Evolutionary conservation across 2,888 invertebrate species (phyloP), one percentile per base, ranked within the genome.

Genomic region (Balanococcus diminutus): DNA sequence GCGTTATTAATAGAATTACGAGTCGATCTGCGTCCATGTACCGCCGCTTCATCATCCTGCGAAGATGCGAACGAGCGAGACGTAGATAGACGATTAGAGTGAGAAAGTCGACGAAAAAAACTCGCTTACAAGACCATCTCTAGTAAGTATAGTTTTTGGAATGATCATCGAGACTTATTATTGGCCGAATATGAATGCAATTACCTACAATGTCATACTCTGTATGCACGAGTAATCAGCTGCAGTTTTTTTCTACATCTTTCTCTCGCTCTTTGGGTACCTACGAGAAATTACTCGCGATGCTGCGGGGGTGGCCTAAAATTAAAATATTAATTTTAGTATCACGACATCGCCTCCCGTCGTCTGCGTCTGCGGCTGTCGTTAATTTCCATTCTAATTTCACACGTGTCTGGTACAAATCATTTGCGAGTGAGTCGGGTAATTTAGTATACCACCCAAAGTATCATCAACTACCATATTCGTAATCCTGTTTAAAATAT

Each of bases 401-500:
- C 75, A 75, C 75, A 75, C 75, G 75, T 75, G 75, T 75, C 75
- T 75, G 32, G 75, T 36, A 75, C 75, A 75, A 75, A 75, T 75
- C 75, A 75, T 75, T 75, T 75, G 75, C 75, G 75, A 75, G 75
- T 16, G 61, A 75, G 32, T 19, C 32, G 75, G 32, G 75, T 75
- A 75, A 75, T 75, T 75, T 75, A 75, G n/a, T 31, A 75, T 75
- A 75, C 75, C 75, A 75, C 75, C 75, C 75, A 75, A 28, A 75
- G 75, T 8, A 75, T 75, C 32, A 75, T 31, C 31, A 32, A 75
- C 36, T 8, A 32, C n/a, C 75, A 32, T 11, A 32, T 75, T 75
- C 75, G 22, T 75, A 75, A 75, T 67, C 61, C 61, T 67, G 11
- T 67, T 67, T 67, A 67, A 67, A 67, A 67, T 67, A 67, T 67